A percentile compares a stretch with the other conserved stretches of the same genome.
These are phyloP conservation scores for Hippocampus kuda DNA, from an alignment of 2,797 vertebrate genomes.

Conservation along the genomic window DNA sequence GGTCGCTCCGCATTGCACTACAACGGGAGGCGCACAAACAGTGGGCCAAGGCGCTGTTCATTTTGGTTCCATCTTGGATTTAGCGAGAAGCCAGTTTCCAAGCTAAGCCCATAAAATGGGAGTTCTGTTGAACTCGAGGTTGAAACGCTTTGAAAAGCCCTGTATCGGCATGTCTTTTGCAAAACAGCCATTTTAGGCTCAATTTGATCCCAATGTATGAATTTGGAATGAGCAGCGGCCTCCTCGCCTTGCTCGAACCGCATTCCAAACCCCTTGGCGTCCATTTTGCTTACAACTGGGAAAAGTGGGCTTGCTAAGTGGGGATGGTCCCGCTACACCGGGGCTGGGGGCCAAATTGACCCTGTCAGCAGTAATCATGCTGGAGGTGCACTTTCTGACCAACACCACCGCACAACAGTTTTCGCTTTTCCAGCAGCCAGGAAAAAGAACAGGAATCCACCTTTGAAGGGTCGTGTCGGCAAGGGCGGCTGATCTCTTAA, in stretches of 20 bases:
- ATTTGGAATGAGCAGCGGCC: not conserved
- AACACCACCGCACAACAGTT: not conserved
- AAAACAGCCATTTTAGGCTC: not conserved
- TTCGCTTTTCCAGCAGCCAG: not conserved
- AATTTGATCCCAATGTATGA: not conserved
- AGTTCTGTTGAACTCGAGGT: too few relatives aligned
- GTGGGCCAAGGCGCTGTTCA: conserved; percentile 25
- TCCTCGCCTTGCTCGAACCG: conserved; percentile 18
- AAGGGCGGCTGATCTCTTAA: not conserved
- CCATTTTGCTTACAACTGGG: conserved; percentile 40
- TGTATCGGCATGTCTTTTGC: not conserved
- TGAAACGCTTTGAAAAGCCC: not conserved
- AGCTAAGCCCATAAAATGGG: too few relatives aligned
- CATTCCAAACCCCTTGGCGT: conserved; percentile 42
- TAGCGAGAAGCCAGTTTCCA: too few relatives aligned
- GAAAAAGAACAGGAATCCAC: not conserved
- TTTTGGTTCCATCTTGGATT: conserved; percentile 18
- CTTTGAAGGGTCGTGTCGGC: not conserved
- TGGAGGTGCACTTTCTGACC: conserved; percentile 24
- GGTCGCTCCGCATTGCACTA: conserved; percentile 16
- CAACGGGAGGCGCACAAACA: conserved; percentile 32
- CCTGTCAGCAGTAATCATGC: conserved; percentile 40
- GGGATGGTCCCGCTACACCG: conserved; percentile 37
- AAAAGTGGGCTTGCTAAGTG: conserved; percentile 38
- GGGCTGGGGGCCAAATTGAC: conserved; percentile 16